A percentile compares a stretch with the other conserved stretches of the same genome.
Evolutionary conservation across 2,797 vertebrate genomes (phyloP).

Genomic region (Lates japonicus): DNA sequence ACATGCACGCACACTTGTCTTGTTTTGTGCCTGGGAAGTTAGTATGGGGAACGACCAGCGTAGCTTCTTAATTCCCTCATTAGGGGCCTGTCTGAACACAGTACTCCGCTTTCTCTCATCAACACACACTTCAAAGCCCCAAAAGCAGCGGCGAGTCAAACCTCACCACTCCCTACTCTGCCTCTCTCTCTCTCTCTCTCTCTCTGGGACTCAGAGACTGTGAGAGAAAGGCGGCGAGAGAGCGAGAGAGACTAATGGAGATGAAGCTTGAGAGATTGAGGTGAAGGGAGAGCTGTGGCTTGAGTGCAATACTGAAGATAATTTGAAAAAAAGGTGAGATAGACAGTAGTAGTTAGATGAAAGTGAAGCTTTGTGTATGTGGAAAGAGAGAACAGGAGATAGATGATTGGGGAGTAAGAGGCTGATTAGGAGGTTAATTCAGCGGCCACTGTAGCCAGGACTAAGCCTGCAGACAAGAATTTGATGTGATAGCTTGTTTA

Average conservation of each 20-base stretch:
- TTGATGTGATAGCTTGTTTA: constrained; percentile 86
- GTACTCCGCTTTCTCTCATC: constrained; percentile 90
- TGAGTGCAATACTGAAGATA: constrained; percentile 60
- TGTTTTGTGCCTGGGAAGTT: constrained; percentile 85
- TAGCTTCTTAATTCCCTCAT: constrained; percentile 96
- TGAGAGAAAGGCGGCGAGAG: constrained; percentile 59
- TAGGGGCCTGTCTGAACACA: constrained; percentile 93
- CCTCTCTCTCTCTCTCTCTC: constrained; percentile 41
- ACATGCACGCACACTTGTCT: constrained; percentile 67
- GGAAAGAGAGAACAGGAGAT: constrained; percentile 62
- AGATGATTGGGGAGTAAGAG: constrained; percentile 70
- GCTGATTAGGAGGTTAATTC: constrained; percentile 84
- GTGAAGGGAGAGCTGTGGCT: constrained; percentile 67
- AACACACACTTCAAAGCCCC: constrained; percentile 94
- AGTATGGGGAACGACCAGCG: constrained; percentile 90
- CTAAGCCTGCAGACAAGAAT: constrained; percentile 63
- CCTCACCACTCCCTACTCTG: constrained; percentile 72
- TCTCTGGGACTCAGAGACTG: constrained; percentile 67
- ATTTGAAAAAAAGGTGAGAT: constrained; percentile 62
- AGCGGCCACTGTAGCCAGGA: constrained; percentile 68
- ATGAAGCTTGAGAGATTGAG: constrained; percentile 65
- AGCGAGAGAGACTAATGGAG: constrained; percentile 58
- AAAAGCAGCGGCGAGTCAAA: constrained; percentile 76
- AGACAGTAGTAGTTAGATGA: constrained; percentile 55
- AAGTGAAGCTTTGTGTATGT: constrained; percentile 46